Base-by-base conservation (phyloP, 1,140 invertebrate genomes). In the Homalodisca vitripennis region DNA sequence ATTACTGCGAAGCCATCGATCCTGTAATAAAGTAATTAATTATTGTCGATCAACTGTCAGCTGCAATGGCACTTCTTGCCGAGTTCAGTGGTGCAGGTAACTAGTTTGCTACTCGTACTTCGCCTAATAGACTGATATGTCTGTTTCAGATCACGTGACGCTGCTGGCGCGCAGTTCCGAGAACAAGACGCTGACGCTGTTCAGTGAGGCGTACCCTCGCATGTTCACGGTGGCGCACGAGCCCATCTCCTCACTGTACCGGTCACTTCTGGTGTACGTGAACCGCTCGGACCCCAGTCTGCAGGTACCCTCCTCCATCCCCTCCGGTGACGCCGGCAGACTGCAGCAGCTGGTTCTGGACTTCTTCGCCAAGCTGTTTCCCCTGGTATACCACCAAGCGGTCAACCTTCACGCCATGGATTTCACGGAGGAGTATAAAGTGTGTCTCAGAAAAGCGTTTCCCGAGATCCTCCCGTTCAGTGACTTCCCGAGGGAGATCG, bases 351-450 rank as follows among this genome's bases (percentile, higher is more conserved):
- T 87, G 6, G 87, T 94, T 2, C 80, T 83, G 31, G 83, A 84
- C 24, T 95, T 95, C 82, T 97, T 95, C 81, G 83, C 86, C n/a
- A 83, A 87, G 20, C 80, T 97, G 1, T 95, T 95, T 78, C 91
- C 92, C 0, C 82, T 92, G 20, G 90, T 92, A 20, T 95, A 93
- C 77, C 90, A 92, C 75, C 87, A 88, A 71, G 71, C 67, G 17
- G 70, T 70, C 17, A 64, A 67, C 47, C 66, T 70, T 12, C 48
- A 64, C 22, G 78, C 82, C 53, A 80, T 81, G 17, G 85, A 89
- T 57, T 89, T 94, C 75, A 89, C 88, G 3, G 81, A 85, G 1
- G 88, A 90, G 53, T 94, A 93, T 76, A 88, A 89, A 66, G 83
- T 83, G 31, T 96, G 93, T 74, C 78, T 97, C 70, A 84, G 86